These are phyloP conservation scores for Phorcus lineatus DNA, from an alignment of 2,888 invertebrate species.

Conservation along the genomic window DNA sequence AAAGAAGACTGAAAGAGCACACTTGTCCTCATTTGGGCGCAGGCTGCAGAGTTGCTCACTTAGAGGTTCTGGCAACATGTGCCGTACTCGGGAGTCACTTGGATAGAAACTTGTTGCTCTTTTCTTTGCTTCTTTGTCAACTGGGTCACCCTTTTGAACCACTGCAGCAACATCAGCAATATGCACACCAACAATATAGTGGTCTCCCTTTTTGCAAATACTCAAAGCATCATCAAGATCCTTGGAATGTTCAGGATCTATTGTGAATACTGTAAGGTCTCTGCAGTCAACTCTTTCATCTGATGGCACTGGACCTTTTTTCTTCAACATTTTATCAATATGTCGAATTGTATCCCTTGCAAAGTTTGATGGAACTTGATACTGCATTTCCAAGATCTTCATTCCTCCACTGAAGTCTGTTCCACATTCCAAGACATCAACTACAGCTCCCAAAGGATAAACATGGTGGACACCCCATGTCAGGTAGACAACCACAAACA, in stretches of 20 bases:
- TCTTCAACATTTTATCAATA: background rate
- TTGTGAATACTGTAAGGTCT: slow-evolving; percentile 43
- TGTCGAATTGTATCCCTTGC: background rate
- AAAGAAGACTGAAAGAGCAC: slow-evolving; percentile 55
- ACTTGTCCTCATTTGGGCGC: slow-evolving; percentile 43
- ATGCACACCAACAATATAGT: slow-evolving; percentile 45
- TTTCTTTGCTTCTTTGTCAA: slow-evolving; percentile 46
- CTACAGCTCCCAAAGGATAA: slow-evolving; percentile 53
- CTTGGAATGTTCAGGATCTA: slow-evolving; percentile 45
- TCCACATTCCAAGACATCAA: slow-evolving; percentile 43
- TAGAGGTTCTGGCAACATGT: slow-evolving; percentile 54
- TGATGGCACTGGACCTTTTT: background rate
- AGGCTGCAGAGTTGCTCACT: slow-evolving; percentile 53
- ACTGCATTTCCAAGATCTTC: slow-evolving; percentile 32
- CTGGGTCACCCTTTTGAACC: slow-evolving; percentile 38
- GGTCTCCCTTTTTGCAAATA: slow-evolving; percentile 28
- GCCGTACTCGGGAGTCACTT: slow-evolving; percentile 25
- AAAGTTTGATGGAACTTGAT: slow-evolving; percentile 25
- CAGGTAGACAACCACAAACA: slow-evolving; percentile 52
- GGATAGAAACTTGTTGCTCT: slow-evolving; percentile 46
- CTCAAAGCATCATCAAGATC: slow-evolving; percentile 53
- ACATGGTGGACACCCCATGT: slow-evolving; percentile 46
- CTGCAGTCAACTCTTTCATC: slow-evolving; percentile 37
- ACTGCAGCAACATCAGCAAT: slow-evolving; percentile 50
- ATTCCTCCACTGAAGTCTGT: slow-evolving; percentile 30